Conservation (phyloP, 2,888 invertebrate species). For the Tipula lateralis region DNA sequence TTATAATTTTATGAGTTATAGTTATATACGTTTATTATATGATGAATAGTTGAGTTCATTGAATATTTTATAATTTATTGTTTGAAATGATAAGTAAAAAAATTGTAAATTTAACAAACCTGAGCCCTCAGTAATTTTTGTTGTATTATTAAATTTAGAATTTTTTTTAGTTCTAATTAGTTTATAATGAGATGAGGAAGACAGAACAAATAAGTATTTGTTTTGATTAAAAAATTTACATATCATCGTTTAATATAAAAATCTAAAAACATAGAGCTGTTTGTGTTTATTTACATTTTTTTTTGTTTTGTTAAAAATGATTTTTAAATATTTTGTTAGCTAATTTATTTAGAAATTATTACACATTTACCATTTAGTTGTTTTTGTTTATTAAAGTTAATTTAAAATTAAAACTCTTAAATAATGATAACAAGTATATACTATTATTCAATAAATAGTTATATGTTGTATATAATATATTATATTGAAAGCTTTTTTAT, state of each 20-base stretch:
- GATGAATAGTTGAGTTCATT: neutral
- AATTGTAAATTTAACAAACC: constrained; percentile 11
- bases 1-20: neutral
- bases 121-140: neutral
- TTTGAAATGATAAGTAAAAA: neutral
- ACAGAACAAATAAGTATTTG: neutral
- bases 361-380: constrained; percentile 32
- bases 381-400: neutral
- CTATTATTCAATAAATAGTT: neutral
- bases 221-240: neutral
- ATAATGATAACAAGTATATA: neutral
- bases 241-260: neutral
- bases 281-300: neutral
- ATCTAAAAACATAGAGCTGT: neutral
- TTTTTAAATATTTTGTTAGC: constrained; percentile 12
- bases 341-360: constrained; percentile 34
- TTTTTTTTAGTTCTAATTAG: neutral
- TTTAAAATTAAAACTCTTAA: neutral
- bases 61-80: neutral
- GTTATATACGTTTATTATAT: neutral
- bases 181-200: neutral
- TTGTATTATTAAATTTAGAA: constrained; percentile 14
- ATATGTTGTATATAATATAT: neutral
- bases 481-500: neutral
- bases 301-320: neutral